Evolutionary conservation across 2,888 invertebrate species (phyloP).

Genomic region (Scaptomyza flava): DNA sequence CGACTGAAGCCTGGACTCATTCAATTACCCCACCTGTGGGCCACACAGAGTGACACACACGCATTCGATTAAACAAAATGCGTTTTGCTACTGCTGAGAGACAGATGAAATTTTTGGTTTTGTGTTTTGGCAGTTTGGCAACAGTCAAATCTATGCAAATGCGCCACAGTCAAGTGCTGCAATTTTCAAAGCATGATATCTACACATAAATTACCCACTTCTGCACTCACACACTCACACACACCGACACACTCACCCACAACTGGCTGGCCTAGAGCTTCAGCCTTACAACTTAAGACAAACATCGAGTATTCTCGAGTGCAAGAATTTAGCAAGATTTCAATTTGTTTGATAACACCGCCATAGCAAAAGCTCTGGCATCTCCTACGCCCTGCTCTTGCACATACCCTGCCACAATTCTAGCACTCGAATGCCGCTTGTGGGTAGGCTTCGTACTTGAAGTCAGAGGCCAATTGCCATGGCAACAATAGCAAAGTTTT

Average conservation of each 20-base stretch:
- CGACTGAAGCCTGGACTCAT: conserved; percentile 57
- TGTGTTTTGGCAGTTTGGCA: conserved; percentile 36
- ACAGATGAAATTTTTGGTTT: conserved; percentile 59
- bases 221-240: conserved; percentile 17
- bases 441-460: conserved; percentile 13
- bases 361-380: background rate
- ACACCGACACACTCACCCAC: conserved; percentile 28
- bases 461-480: conserved; percentile 27
- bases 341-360: conserved; percentile 72
- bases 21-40: conserved; percentile 70
- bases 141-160: conserved; percentile 68
- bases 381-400: background rate
- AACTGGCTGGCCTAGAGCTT: conserved; percentile 20
- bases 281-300: conserved; percentile 49
- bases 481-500: conserved; percentile 18
- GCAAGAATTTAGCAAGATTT: conserved; percentile 71
- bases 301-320: conserved; percentile 41
- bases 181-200: conserved; percentile 48
- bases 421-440: conserved; percentile 29
- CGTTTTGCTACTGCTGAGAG: conserved; percentile 39
- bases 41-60: background rate
- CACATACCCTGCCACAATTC: background rate
- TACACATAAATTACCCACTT: conserved; percentile 59
- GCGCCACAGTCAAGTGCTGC: conserved; percentile 38
- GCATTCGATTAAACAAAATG: conserved; percentile 52